Base-by-base conservation (phyloP, 2,888 invertebrate genomes). In the Ceriagrion tenellum region DNA sequence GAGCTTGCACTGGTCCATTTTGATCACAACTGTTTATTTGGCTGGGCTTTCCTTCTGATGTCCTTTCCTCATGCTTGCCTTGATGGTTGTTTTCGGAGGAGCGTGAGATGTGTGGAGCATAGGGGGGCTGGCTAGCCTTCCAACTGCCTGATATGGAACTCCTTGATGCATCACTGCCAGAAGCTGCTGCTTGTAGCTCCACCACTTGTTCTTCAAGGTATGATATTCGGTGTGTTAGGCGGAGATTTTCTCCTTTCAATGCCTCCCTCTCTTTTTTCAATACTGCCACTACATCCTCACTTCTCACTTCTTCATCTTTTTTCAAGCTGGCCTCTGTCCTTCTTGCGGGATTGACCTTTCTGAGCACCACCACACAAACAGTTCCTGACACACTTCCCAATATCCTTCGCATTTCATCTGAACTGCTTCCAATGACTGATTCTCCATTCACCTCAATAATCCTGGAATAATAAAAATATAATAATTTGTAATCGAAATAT, bases 191-290 rank as follows among this genome's bases (percentile, higher is more conserved):
- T n/a, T 96, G 95, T 30, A 96, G 96, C 95, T 98, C 98, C 0
- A 97, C 97, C 96, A 98, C 98, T 97, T 99, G 99, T 96, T 99
- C 99, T 97, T 99, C 99, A 95, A 99, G 97, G 97, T 99, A 99
- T 2, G 98, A 98, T 96, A 99, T 99, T 96, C 99, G 97, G 97
- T 99, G 99, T 26, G 98, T 98, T 95, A 99, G 97, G 95, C 99
- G 97, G 95, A 98, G 98, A 97, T 99, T 99, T 97, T 99, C 99
- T 47, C 98, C 96, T 95, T 97, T 96, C 98, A 98, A 95, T 96
- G 96, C 63, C 98, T 96, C 96, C 35, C 96, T 95, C 81, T 96
- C 96, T 95, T 96, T 93, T 47, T 93, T 93, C n/a, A 93, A 35
- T n/a, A 69, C 23, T 26, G 40, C n/a, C 74, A 93, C 74, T 47